Conservation (phyloP, 2,113 vertebrate genomes). For the Forbesichthys papilliferus region DNA sequence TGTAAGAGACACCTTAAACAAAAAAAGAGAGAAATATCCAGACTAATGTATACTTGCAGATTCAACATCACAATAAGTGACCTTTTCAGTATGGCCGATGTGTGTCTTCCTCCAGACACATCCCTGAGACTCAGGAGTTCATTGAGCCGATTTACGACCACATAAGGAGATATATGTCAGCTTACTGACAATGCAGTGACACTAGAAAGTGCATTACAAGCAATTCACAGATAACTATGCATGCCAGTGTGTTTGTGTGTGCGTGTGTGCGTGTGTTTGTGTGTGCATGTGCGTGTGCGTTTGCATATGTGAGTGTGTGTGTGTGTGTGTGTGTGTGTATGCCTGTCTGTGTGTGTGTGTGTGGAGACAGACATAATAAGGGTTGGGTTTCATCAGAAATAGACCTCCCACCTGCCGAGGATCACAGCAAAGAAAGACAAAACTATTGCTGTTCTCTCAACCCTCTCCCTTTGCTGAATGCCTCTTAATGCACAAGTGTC, state of each 20-base stretch:
- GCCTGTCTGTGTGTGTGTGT: conserved; percentile 14
- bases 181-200: conserved; percentile 32
- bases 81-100: background rate
- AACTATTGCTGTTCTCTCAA: conserved; percentile 45
- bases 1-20: conserved; percentile 29
- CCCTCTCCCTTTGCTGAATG: background rate
- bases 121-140: conserved; percentile 3
- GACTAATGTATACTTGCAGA: background rate
- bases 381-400: conserved; percentile 75
- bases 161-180: conserved; percentile 15
- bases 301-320: background rate
- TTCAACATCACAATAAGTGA: background rate
- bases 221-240: conserved; percentile 33
- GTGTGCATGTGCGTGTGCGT: background rate
- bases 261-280: background rate
- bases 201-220: conserved; percentile 46
- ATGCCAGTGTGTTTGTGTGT: background rate
- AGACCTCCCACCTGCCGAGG: conserved; percentile 75
- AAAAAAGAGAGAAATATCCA: conserved; percentile 11
- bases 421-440: conserved; percentile 58
- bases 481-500: no score
- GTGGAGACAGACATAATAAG: conserved; percentile 27
- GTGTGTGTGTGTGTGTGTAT: conserved; percentile 1
- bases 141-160: conserved; percentile 8
- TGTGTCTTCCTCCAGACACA: background rate